Percentiles rank a stretch among this genome's conserved stretches.
Evolutionary conservation across 2,888 invertebrate genomes (phyloP).

Genomic region (Agonopterix heracliana): DNA sequence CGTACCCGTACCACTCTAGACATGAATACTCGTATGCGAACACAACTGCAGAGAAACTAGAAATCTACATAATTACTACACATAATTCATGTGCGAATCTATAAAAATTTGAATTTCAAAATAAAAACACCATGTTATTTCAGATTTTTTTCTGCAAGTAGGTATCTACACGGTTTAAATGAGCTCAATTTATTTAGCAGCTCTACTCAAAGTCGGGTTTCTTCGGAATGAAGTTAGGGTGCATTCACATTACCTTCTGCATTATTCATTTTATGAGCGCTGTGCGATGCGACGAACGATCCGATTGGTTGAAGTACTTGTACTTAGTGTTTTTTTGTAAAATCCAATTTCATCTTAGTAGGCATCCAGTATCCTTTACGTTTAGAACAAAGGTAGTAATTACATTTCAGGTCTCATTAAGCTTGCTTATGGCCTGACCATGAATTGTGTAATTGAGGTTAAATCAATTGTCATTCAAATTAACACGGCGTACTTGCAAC

Average conservation of each 20-base stretch:
- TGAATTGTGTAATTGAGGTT: constrained; percentile 61
- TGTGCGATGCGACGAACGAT: background rate
- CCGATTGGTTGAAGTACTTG: background rate
- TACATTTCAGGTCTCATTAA: constrained; percentile 20
- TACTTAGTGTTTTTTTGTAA: too few relatives aligned
- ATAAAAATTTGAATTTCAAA: background rate
- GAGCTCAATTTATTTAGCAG: too few relatives aligned
- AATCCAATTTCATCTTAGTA: background rate
- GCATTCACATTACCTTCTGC: constrained; percentile 14
- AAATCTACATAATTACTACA: constrained; percentile 5
- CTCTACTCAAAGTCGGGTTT: constrained; percentile 1
- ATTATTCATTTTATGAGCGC: constrained; percentile 25
- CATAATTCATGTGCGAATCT: background rate
- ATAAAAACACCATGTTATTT: constrained; percentile 1
- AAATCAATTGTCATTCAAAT: constrained; percentile 62
- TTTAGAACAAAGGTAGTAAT: background rate
- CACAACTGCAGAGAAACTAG: constrained; percentile 3
- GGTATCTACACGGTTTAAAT: too few relatives aligned
- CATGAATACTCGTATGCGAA: constrained; percentile 3
- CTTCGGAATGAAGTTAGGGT: constrained; percentile 8
- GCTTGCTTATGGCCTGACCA: constrained; percentile 25
- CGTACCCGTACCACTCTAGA: constrained; percentile 7
- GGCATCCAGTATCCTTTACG: background rate
- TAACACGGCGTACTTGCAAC: constrained; percentile 34
- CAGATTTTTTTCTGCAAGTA: too few relatives aligned